Conservation (phyloP, 2,113 vertebrate species). For the Gobiocypris rarus region DNA sequence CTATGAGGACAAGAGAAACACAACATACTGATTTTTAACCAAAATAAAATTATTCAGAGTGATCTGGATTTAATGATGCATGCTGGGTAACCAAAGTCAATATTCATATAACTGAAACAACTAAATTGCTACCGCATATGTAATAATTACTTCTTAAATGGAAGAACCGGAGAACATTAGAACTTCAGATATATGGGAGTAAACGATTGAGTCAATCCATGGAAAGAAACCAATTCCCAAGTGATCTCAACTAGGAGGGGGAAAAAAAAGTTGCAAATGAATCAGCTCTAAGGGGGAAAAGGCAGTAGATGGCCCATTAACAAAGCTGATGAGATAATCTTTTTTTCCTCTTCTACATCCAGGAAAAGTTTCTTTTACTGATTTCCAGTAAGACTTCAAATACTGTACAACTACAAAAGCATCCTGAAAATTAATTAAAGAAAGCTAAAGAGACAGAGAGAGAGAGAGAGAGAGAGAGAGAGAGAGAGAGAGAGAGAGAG, state of each 20-base stretch:
- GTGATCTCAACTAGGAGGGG: neutral
- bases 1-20: neutral
- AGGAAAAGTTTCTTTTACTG: neutral
- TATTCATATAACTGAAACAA: neutral
- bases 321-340: constrained; percentile 35
- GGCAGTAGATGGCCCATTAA: constrained; percentile 8
- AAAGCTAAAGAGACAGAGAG: neutral
- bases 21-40: neutral
- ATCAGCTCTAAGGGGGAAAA: neutral
- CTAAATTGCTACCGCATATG: neutral
- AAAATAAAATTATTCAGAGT: constrained; percentile 14
- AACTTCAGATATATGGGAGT: neutral
- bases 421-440: neutral
- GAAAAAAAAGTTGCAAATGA: neutral
- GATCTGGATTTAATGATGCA: constrained; percentile 14
- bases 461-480: neutral
- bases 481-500: neutral
- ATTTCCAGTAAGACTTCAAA: constrained; percentile 17
- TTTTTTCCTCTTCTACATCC: neutral
- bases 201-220: neutral
- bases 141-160: neutral
- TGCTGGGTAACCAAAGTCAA: neutral
- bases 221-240: neutral
- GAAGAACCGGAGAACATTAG: neutral
- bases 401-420: neutral